Evolutionary conservation across 2,113 vertebrate genomes (phyloP).

Genomic region (Arizona elegans): DNA sequence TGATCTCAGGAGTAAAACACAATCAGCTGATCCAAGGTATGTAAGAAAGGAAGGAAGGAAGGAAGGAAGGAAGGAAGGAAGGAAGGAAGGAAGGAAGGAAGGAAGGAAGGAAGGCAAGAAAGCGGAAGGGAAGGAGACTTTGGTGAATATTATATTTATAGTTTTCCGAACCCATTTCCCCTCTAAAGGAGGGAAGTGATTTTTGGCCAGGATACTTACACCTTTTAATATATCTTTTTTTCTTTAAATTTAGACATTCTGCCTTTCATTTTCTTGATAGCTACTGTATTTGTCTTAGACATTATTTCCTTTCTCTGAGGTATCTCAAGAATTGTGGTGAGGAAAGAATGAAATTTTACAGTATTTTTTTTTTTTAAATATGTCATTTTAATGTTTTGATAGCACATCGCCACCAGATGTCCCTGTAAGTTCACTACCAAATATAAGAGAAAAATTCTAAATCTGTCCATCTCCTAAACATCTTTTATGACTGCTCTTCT

Average conservation of each 20-base stretch:
- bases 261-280: neutral
- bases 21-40: neutral
- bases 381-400: neutral
- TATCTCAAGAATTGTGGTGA: neutral
- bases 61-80: neutral
- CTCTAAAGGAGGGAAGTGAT: neutral
- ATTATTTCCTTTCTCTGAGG: neutral
- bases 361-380: neutral
- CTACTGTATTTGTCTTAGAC: neutral
- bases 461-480: neutral
- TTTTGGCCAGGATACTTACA: neutral
- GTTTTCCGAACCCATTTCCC: neutral
- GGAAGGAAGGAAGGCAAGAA: neutral
- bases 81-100: fast-evolving
- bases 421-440: neutral
- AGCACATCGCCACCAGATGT: neutral
- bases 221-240: neutral
- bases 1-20: neutral
- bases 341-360: neutral
- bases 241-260: neutral
- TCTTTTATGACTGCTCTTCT: neutral
- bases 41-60: neutral
- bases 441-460: neutral
- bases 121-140: neutral
- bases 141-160: neutral